A percentile compares a stretch with the other conserved stretches of the same genome.
phyloP scores from a whole-genome alignment of 2,113 vertebrate genomes.

The Phalacrocorax carbo region DNA sequence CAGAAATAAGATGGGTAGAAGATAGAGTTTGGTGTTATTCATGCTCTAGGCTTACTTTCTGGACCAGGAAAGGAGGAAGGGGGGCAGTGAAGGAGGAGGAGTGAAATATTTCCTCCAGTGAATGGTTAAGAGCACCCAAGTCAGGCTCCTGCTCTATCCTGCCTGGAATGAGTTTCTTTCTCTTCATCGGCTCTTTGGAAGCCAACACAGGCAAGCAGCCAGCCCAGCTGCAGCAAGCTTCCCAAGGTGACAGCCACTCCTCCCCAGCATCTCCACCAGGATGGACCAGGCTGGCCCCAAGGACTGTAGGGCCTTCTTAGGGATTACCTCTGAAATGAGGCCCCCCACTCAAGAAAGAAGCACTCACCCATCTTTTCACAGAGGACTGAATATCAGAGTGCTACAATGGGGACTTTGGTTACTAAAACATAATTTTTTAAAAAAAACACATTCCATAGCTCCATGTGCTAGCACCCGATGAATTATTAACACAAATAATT shows the following conservation, averaged over 20 bases:
- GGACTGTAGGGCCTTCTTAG: background rate
- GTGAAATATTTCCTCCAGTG: background rate
- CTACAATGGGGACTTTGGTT: background rate
- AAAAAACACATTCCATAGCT: background rate
- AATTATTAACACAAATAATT: slow-evolving; percentile 44
- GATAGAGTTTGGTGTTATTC: background rate
- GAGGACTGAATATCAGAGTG: background rate
- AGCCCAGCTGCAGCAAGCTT: background rate
- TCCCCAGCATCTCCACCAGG: background rate
- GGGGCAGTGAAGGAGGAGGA: background rate
- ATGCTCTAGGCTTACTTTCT: background rate
- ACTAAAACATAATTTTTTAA: background rate
- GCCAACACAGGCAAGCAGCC: background rate
- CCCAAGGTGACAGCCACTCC: background rate
- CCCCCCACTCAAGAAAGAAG: background rate
- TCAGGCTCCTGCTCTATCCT: background rate
- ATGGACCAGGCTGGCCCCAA: background rate
- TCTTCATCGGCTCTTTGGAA: background rate
- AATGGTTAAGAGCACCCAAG: background rate
- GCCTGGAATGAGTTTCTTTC: background rate
- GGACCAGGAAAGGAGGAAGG: background rate
- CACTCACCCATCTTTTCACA: background rate
- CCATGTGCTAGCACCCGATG: background rate
- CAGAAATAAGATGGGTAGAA: background rate
- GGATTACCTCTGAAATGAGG: background rate